Conservation (phyloP, 2,888 invertebrate species). For the Ophraella communa region DNA sequence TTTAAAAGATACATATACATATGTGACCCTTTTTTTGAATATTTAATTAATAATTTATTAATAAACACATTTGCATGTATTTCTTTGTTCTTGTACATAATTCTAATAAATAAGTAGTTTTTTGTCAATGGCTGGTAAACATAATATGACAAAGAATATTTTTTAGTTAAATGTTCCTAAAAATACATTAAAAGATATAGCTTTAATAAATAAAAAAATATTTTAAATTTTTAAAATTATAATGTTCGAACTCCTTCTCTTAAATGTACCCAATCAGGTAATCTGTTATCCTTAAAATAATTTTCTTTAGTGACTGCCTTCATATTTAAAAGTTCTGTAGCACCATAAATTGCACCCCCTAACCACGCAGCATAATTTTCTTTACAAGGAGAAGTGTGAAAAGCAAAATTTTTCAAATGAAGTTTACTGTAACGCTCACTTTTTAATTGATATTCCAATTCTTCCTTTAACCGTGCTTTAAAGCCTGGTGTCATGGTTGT, state of each 20-base stretch:
- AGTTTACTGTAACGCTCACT: slow-evolving; percentile 69
- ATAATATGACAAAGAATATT: too few species aligned
- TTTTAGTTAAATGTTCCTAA: too few species aligned
- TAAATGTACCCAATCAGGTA: slow-evolving; percentile 84
- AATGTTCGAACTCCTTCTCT: slow-evolving; percentile 64
- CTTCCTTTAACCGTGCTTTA: slow-evolving; percentile 77
- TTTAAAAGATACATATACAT: too few species aligned
- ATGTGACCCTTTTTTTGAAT: too few species aligned
- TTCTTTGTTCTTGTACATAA: too few species aligned
- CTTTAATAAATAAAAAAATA: not conserved
- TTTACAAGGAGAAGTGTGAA: slow-evolving; percentile 81
- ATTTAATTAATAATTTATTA: too few species aligned
- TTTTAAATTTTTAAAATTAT: slow-evolving; percentile 42
- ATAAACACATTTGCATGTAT: too few species aligned
- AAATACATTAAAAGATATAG: not conserved
- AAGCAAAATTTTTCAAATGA: slow-evolving; percentile 73
- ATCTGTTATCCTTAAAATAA: slow-evolving; percentile 71
- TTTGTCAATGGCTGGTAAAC: too few species aligned
- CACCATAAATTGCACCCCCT: slow-evolving; percentile 82
- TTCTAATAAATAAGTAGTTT: too few species aligned
- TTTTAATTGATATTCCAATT: slow-evolving; percentile 72
- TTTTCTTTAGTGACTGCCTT: slow-evolving; percentile 77
- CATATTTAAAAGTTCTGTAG: slow-evolving; percentile 74
- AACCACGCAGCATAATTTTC: slow-evolving; percentile 87
- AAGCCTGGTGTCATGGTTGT: slow-evolving; percentile 85